Conservation (phyloP, 2,113 vertebrate species). For the Aleadryas rufinucha region DNA sequence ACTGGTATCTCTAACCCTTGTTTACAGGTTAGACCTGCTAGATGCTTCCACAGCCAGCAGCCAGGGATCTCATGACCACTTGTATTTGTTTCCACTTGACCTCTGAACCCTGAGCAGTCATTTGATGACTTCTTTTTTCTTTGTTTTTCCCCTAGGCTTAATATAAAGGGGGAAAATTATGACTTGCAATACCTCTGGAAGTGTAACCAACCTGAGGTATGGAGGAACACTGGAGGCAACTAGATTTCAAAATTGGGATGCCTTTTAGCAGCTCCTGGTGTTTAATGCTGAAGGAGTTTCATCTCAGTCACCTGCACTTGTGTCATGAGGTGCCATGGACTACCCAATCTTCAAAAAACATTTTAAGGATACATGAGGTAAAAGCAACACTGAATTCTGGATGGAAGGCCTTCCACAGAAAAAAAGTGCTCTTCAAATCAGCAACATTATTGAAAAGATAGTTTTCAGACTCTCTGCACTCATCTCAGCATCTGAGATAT, state of each 20-base stretch:
- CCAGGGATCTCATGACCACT: background rate
- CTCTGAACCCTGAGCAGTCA: background rate
- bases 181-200: background rate
- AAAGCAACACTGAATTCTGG: background rate
- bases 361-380: background rate
- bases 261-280: background rate
- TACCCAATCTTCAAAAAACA: background rate
- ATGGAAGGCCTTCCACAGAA: background rate
- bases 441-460: background rate
- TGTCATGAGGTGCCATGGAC: background rate
- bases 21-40: background rate
- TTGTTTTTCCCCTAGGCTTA: accelerated
- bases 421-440: background rate
- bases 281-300: background rate
- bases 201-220: background rate
- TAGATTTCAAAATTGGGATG: background rate
- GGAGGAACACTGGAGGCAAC: background rate
- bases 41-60: background rate
- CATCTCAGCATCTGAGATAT: background rate
- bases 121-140: background rate
- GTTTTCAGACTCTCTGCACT: background rate
- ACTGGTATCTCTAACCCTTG: background rate
- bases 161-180: accelerated
- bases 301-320: background rate
- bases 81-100: background rate